These are phyloP conservation scores for Ciconia stormi DNA, from an alignment of 2,113 vertebrate species.

Conservation along the genomic window DNA sequence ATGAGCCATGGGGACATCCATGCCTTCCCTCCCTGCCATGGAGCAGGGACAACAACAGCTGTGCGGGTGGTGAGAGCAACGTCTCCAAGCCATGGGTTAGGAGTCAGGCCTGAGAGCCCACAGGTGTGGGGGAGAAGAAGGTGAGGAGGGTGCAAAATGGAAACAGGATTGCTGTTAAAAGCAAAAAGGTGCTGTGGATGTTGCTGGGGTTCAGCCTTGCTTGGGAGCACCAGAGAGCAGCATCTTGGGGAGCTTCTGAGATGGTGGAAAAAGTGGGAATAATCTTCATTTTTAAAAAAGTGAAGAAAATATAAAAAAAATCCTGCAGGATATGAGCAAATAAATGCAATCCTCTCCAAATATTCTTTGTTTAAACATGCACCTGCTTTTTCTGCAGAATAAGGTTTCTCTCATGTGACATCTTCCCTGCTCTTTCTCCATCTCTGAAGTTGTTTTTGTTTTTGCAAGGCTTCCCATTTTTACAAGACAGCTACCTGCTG, in stretches of 20 bases:
- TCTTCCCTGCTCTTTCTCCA: background rate
- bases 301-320: background rate
- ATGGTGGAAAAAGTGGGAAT: background rate
- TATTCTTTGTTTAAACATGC: background rate
- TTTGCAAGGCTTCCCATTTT: background rate
- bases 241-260: background rate
- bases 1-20: background rate
- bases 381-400: background rate
- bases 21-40: background rate
- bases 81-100: background rate
- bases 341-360: background rate
- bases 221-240: background rate
- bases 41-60: background rate
- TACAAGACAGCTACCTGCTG: background rate
- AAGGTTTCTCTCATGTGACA: background rate
- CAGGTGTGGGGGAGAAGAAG: background rate
- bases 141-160: background rate
- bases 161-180: background rate
- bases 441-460: background rate
- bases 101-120: background rate
- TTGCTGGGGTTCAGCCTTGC: background rate
- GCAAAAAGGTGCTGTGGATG: rapidly evolving
- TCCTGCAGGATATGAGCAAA: background rate
- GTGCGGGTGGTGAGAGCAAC: background rate
- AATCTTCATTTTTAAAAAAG: background rate